phyloP scores from a whole-genome alignment of 2,888 invertebrate species.

The Himalopsyche japonica region DNA sequence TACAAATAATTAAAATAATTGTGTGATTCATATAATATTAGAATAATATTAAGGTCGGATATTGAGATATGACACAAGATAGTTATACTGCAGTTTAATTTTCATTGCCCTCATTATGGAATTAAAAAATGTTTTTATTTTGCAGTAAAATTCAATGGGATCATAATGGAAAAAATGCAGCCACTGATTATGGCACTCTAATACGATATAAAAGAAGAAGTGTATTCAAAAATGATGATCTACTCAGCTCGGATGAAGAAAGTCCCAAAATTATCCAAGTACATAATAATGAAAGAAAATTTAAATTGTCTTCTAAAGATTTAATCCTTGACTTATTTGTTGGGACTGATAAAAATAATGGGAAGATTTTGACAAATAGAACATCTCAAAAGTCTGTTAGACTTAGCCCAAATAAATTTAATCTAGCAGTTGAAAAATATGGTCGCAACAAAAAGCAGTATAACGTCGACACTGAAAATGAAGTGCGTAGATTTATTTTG shows the following conservation, averaged over 20 bases:
- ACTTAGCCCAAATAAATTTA: background rate
- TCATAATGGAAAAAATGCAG: conserved; percentile 28
- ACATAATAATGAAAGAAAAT: background rate
- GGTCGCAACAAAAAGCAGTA: background rate
- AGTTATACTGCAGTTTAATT: too few species aligned
- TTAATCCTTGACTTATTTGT: background rate
- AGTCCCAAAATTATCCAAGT: background rate
- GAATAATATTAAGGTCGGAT: too few species aligned
- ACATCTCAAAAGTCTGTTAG: background rate
- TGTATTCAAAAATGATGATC: background rate
- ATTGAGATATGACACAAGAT: too few species aligned
- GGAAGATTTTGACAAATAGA: background rate
- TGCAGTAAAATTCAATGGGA: conserved; percentile 60
- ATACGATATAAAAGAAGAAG: conserved; percentile 6
- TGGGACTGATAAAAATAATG: background rate
- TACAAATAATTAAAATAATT: too few species aligned
- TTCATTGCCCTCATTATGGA: too few species aligned
- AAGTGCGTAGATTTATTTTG: background rate
- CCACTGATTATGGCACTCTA: conserved; percentile 4
- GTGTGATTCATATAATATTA: too few species aligned
- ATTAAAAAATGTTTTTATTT: conserved; percentile 22
- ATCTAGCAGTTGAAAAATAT: background rate
- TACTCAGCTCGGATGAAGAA: background rate
- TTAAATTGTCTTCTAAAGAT: background rate
- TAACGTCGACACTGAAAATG: background rate